These are phyloP conservation scores for Bombylius discolor DNA, from an alignment of 2,888 invertebrate species.

Conservation along the genomic window DNA sequence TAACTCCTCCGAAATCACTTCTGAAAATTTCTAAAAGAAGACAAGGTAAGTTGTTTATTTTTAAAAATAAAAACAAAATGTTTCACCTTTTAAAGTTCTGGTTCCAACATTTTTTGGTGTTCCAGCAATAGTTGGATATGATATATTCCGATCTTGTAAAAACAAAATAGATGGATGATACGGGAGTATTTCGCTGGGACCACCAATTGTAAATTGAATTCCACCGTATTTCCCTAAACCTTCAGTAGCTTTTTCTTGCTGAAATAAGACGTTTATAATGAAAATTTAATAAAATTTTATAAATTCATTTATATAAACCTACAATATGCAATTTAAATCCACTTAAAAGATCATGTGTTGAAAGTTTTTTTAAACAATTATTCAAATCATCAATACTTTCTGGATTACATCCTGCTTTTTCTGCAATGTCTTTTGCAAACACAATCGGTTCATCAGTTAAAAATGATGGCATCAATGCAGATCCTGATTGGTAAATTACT, in stretches of 20 bases:
- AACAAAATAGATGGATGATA: not conserved
- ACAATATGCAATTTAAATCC: conserved; percentile 17
- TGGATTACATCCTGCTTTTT: conserved; percentile 7
- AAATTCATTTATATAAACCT: not conserved
- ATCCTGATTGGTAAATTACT: conserved; percentile 37
- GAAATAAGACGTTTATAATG: no score
- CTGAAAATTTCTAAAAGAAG: not conserved
- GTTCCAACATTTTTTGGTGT: conserved; percentile 14
- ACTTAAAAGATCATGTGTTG: no score
- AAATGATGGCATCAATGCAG: conserved; percentile 33
- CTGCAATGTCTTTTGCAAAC: conserved; percentile 15
- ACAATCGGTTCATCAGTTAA: conserved; percentile 25
- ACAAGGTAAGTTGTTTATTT: not conserved
- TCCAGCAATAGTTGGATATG: conserved; percentile 2
- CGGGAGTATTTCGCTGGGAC: conserved; percentile 1
- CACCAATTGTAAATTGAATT: conserved; percentile 1
- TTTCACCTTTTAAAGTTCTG: conserved; percentile 14
- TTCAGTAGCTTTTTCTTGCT: no score
- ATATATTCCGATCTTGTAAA: not conserved
- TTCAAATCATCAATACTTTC: not conserved
- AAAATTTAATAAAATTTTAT: no score
- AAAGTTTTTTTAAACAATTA: conserved; percentile 15
- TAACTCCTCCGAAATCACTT: conserved; percentile 1
- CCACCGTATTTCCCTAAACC: conserved; percentile 16
- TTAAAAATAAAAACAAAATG: not conserved